phyloP scores from a whole-genome alignment of 2,888 invertebrate genomes.

The Chrysotoxum bicinctum region DNA sequence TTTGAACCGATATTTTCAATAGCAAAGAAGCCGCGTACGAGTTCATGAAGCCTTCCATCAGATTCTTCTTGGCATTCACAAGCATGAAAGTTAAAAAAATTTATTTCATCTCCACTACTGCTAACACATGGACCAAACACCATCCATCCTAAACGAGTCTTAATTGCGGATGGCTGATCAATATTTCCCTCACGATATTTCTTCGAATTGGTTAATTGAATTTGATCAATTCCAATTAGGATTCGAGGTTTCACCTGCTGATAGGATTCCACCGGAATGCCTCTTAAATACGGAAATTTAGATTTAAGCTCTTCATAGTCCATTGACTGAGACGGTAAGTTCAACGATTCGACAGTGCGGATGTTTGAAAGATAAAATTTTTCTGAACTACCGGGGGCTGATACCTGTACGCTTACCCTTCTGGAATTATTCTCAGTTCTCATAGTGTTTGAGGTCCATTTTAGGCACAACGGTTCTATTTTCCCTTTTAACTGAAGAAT shows the following conservation, averaged over 20 bases:
- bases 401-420: neutral
- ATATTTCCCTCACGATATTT: neutral
- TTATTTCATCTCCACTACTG: neutral
- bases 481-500: neutral
- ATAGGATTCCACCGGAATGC: neutral
- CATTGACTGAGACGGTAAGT: neutral
- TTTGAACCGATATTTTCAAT: neutral
- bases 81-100: neutral
- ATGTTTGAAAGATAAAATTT: neutral
- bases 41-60: neutral
- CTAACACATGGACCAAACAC: neutral
- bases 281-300: neutral
- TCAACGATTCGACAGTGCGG: neutral
- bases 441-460: neutral
- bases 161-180: neutral
- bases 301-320: neutral
- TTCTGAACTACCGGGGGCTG: neutral
- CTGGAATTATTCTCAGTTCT: neutral
- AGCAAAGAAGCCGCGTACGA: neutral
- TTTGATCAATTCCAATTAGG: neutral
- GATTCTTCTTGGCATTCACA: neutral
- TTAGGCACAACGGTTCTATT: slow-evolving; percentile 7
- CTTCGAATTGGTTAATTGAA: neutral
- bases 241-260: neutral
- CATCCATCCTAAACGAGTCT: neutral